Evolutionary conservation across 1,140 invertebrate species (phyloP).

Genomic region (Caerostris darwini): DNA sequence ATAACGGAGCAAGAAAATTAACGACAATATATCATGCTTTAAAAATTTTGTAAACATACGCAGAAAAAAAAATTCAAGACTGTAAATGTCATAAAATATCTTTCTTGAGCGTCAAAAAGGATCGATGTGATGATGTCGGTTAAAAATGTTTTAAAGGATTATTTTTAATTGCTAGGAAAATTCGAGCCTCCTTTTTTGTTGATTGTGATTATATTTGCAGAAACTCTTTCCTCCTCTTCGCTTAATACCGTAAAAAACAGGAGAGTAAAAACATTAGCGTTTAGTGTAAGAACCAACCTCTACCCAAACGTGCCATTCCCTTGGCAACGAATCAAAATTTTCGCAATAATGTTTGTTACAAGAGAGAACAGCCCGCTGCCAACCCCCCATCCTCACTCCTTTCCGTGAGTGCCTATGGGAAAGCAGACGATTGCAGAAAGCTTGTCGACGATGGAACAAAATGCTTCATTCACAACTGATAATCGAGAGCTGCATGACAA

Average conservation of each 20-base stretch:
- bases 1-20: no score
- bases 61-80: no score
- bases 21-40: no score
- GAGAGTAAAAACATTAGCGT: conserved; percentile 6
- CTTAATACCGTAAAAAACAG: conserved; percentile 20
- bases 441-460: conserved; percentile 6
- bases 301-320: conserved; percentile 19
- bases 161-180: no score
- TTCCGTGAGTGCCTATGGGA: background rate
- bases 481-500: background rate
- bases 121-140: no score
- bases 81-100: no score
- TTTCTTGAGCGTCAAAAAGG: no score
- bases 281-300: conserved; percentile 23
- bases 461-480: conserved; percentile 25
- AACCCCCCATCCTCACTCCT: background rate
- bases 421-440: conserved; percentile 26
- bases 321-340: conserved; percentile 12
- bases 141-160: no score
- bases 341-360: background rate
- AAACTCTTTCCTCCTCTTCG: background rate
- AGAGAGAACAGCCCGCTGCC: background rate
- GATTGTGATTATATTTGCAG: background rate
- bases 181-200: no score
- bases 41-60: no score